Evolutionary conservation across 2,888 invertebrate species (phyloP).

Genomic region (Cosmia pyralina): DNA sequence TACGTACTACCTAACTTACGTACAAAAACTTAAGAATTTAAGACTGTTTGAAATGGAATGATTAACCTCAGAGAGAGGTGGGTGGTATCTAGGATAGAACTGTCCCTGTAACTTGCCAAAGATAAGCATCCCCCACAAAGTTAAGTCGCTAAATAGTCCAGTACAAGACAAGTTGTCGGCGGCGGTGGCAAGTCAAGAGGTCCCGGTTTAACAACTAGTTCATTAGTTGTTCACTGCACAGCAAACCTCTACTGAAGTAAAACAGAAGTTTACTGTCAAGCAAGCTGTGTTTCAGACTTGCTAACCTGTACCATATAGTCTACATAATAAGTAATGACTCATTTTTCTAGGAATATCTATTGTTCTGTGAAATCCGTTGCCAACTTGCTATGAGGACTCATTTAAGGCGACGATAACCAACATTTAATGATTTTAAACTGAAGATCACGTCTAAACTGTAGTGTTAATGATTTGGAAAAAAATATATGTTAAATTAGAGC

Average conservation of each 20-base stretch:
- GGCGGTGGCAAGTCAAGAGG: constrained; percentile 49
- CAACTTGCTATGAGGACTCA: neutral
- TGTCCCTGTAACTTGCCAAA: constrained; percentile 62
- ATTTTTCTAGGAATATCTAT: neutral
- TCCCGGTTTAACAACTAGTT: constrained; percentile 36
- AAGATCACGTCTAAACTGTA: too few relatives aligned
- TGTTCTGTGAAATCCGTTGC: neutral
- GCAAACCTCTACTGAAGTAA: neutral
- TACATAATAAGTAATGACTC: too few relatives aligned
- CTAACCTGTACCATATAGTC: too few relatives aligned
- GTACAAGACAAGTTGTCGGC: constrained; percentile 46
- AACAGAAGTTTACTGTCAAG: neutral
- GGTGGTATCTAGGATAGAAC: constrained; percentile 24
- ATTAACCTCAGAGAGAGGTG: neutral
- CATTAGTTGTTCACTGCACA: constrained; percentile 28
- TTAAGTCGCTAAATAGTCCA: constrained; percentile 64
- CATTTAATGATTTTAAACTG: too few relatives aligned
- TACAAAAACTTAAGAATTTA: too few relatives aligned
- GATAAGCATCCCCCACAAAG: constrained; percentile 66
- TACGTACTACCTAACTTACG: too few relatives aligned
- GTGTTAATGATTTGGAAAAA: too few relatives aligned
- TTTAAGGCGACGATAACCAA: too few relatives aligned
- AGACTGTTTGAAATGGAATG: neutral
- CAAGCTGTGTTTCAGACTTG: neutral
- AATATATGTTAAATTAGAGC: too few relatives aligned